Evolutionary conservation across 2,888 invertebrate species (phyloP), one percentile per base, ranked within the genome.

Genomic region (Zhuqinia jingwanae): DNA sequence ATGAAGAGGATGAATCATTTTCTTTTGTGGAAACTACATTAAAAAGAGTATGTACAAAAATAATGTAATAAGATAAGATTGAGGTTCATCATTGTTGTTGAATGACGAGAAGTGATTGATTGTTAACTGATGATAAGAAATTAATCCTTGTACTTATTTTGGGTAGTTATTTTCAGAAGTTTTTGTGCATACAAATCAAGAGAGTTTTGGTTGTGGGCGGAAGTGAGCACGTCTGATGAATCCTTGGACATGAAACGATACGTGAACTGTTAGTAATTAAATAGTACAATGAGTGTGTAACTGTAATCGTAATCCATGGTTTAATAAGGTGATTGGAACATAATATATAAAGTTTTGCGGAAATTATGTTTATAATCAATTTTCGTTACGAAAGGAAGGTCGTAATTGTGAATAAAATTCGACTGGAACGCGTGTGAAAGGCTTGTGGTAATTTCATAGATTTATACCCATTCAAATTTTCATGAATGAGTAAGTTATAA

Each of bases 361-460:
- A 76, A 56, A 22, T 25, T 22, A 45, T 50, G 70, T 30, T 47
- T 47, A 22, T 1, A 53, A 30, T n/a, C 25, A 15, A 25, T 1
- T 17, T 17, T 80, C 42, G 36, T 80, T 20, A 20, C 2, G 20
- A 36, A 50, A 20, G 36, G 36, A 79, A 30, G 36, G 56, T 75
- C 27, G 17, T 17, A 10, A 65, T 45, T 79, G 60, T 3, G 45
- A 63, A 20, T 25, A 45, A 65, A 1, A 36, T 42, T 65, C 36
- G 15, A 20, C 65, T 30, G 65, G 36, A 36, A n/a, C 17, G 17
- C 65, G 65, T 5, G 65, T 65, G 17, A 65, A 65, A 65, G n/a
- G 65, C 10, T 36, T 65, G 47, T 47, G 47, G 70, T n/a, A 50
- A 47, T 15, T 65, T 42, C 6, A 17, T 42, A 65, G 2, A 0